Conservation (phyloP, 2,888 invertebrate genomes). For the Scaptomyza flava region DNA sequence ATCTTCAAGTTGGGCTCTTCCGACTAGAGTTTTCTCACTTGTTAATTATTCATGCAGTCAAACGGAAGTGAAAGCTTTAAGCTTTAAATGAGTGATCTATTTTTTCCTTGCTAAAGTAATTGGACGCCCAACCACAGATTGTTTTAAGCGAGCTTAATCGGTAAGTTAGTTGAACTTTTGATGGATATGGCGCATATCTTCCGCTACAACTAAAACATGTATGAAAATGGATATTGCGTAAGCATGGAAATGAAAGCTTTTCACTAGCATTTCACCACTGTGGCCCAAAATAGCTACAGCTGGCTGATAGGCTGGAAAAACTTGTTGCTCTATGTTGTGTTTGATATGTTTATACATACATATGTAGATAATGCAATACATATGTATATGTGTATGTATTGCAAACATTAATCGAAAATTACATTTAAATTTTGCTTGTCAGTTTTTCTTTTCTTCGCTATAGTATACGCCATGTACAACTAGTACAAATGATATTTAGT, state of each 20-base stretch:
- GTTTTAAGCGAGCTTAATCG: too few species aligned
- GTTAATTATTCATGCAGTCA: not conserved
- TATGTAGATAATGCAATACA: constrained; percentile 19
- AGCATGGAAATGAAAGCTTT: constrained; percentile 45
- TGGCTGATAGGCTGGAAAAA: constrained; percentile 34
- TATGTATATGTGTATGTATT: not conserved
- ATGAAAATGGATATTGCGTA: constrained; percentile 38
- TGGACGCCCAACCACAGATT: too few species aligned
- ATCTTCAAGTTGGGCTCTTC: too few species aligned
- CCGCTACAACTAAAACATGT: constrained; percentile 17
- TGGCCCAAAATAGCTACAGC: constrained; percentile 22
- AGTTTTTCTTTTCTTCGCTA: constrained; percentile 2
- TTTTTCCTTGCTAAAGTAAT: too few species aligned
- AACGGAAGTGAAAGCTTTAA: not conserved
- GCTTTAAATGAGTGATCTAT: not conserved
- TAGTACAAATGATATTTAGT: not conserved
- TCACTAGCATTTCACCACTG: constrained; percentile 16
- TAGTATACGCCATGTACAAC: constrained; percentile 3
- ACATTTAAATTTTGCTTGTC: constrained; percentile 28
- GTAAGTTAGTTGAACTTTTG: constrained; percentile 3
- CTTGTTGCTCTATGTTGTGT: constrained; percentile 17
- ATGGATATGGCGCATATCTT: constrained; percentile 12
- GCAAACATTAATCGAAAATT: constrained; percentile 26
- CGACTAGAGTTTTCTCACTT: too few species aligned
- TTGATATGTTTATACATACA: not conserved